Evolutionary conservation across 2,888 invertebrate genomes (phyloP).

Genomic region (Ommatoiulus sabulosus): DNA sequence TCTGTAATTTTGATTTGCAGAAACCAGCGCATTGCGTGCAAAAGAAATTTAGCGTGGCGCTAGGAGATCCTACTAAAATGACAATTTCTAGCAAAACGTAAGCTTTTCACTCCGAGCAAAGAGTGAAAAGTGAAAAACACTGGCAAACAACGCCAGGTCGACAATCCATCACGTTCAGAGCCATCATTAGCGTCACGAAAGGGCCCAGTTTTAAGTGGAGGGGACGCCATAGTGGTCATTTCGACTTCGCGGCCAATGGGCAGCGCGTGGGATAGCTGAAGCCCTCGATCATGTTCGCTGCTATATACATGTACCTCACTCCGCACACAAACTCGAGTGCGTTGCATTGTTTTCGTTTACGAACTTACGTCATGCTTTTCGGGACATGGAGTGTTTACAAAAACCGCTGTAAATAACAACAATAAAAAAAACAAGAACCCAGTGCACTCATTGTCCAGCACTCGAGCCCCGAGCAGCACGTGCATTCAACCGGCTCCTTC

Average conservation of each 20-base stretch:
- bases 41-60: not conserved
- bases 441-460: not conserved
- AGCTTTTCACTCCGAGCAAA: not conserved
- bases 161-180: not conserved
- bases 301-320: too few relatives aligned
- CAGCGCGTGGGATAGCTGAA: not conserved
- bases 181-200: constrained; percentile 20
- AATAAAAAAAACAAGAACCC: not conserved
- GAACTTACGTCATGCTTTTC: not conserved
- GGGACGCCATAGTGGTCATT: not conserved
- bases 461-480: not conserved
- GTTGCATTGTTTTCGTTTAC: not conserved
- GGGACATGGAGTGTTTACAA: not conserved
- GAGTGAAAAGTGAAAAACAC: not conserved
- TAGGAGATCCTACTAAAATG: not conserved
- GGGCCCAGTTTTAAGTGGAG: not conserved
- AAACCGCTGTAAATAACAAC: constrained; percentile 8
- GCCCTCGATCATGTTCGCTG: not conserved
- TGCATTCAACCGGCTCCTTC: not conserved
- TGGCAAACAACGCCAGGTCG: not conserved
- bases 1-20: not conserved
- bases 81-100: not conserved
- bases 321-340: not conserved
- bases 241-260: not conserved
- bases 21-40: not conserved